Evolutionary conservation across 64 coral and sea anemone species (phyloP).

Genomic region (Hydrozoanthus tunicans): DNA sequence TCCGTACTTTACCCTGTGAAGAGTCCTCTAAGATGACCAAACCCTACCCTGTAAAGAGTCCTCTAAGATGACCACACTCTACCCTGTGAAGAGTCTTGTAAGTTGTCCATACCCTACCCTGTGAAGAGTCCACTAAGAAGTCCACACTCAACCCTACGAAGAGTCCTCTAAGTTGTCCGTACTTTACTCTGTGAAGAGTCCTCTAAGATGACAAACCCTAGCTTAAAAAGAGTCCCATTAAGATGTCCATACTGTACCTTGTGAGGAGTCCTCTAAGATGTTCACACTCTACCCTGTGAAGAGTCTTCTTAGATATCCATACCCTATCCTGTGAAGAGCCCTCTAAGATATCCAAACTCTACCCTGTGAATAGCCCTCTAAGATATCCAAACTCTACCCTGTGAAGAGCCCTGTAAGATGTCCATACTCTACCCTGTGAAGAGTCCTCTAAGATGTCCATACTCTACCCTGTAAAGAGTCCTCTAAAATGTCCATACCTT

Average conservation of each 20-base stretch:
- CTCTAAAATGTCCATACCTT: too few species aligned
- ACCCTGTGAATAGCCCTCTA: not conserved
- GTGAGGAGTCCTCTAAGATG: not conserved
- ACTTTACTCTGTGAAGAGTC: not conserved
- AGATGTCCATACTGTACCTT: not conserved
- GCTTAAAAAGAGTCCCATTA: constrained; percentile 1
- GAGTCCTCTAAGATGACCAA: not conserved
- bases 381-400: not conserved
- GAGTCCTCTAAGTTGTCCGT: not conserved
- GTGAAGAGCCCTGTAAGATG: not conserved
- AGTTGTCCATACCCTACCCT: not conserved
- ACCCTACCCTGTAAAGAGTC: not conserved
- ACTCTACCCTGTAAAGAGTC: too few species aligned
- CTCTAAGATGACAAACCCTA: not conserved
- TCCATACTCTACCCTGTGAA: not conserved
- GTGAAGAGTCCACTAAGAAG: not conserved
- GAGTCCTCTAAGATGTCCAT: not conserved
- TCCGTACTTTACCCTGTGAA: not conserved
- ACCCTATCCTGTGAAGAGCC: not conserved
- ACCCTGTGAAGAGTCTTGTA: not conserved
- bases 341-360: not conserved
- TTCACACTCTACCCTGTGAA: not conserved
- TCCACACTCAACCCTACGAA: too few species aligned
- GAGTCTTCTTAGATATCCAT: not conserved
- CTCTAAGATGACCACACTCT: not conserved